Percentiles rank a stretch among this genome's conserved stretches.
phyloP scores from a whole-genome alignment of 2,888 invertebrate genomes.

The Leptopterna dolabrata region DNA sequence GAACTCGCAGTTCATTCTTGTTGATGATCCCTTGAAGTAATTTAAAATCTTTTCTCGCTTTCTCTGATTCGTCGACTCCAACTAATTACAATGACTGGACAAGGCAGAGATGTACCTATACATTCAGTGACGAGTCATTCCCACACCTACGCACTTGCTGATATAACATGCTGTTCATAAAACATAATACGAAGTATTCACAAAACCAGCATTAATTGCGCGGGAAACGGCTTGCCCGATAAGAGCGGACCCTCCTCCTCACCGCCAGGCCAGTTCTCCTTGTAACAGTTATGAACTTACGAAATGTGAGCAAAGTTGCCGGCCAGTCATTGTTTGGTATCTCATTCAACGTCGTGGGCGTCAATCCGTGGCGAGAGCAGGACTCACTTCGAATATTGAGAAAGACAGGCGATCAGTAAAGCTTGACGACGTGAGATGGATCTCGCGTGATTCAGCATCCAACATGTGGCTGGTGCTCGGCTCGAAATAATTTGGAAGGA shows the following conservation, averaged over 20 bases:
- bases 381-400: background rate
- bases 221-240: background rate
- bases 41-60: too few species aligned
- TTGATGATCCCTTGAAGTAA: too few species aligned
- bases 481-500: background rate
- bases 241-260: background rate
- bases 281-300: conserved; percentile 1
- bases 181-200: too few species aligned
- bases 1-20: too few species aligned
- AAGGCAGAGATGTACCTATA: too few species aligned
- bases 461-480: background rate
- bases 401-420: background rate
- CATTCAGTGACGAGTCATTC: too few species aligned
- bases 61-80: too few species aligned
- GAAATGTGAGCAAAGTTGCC: background rate
- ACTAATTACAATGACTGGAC: too few species aligned
- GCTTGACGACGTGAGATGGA: background rate
- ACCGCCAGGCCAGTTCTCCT: conserved; percentile 1
- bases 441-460: background rate
- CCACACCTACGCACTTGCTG: too few species aligned
- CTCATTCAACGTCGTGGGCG: background rate
- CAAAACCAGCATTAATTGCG: too few species aligned
- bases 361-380: background rate
- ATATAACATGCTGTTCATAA: too few species aligned
- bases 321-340: background rate